Conservation (phyloP, 1,140 invertebrate species). For the Heliconius hermathena region DNA sequence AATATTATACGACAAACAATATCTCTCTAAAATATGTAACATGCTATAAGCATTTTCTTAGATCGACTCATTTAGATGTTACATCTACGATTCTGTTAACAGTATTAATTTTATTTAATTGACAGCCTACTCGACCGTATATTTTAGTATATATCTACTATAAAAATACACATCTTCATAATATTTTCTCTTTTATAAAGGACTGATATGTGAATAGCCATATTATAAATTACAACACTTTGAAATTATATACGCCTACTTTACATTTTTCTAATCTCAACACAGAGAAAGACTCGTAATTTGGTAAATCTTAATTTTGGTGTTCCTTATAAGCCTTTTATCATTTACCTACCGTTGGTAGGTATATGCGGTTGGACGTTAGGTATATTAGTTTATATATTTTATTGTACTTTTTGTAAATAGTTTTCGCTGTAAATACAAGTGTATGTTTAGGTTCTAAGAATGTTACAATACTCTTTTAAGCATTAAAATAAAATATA, state of each 20-base stretch:
- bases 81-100: not conserved
- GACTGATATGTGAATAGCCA: not conserved
- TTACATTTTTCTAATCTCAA: too few species aligned
- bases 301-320: too few species aligned
- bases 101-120: too few species aligned
- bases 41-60: too few species aligned
- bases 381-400: not conserved
- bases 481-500: not conserved
- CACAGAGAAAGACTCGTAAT: too few species aligned
- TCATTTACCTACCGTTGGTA: not conserved
- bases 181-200: not conserved
- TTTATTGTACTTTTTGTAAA: not conserved
- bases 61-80: not conserved
- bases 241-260: not conserved
- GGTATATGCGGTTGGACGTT: too few species aligned
- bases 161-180: too few species aligned
- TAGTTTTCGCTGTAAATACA: not conserved
- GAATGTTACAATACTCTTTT: not conserved
- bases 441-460: not conserved
- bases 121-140: not conserved
- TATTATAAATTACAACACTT: not conserved
- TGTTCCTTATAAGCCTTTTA: not conserved
- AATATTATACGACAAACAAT: not conserved
- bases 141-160: not conserved
- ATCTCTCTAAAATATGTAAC: not conserved